Percentiles rank a stretch among this genome's conserved stretches.
These are phyloP conservation scores for Dinocampus coccinellae DNA, from an alignment of 2,888 invertebrate species.

Conservation along the genomic window DNA sequence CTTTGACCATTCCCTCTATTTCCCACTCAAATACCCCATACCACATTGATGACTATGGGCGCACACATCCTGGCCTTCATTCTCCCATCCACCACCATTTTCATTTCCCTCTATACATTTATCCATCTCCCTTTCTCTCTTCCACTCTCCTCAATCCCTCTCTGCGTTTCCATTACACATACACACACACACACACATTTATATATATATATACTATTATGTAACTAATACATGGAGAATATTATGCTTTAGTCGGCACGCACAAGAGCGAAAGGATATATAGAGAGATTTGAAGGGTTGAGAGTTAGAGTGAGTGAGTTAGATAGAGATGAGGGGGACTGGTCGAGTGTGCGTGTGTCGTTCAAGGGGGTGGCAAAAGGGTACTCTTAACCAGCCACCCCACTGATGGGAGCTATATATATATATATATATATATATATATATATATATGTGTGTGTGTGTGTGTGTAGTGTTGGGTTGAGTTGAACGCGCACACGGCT, in stretches of 20 bases:
- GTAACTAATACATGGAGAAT: slow-evolving; percentile 52
- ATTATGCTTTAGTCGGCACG: slow-evolving; percentile 53
- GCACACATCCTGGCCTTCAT: slow-evolving; percentile 46
- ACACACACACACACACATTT: not conserved
- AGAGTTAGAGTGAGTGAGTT: slow-evolving; percentile 47
- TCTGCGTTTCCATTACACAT: too few species aligned
- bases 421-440: too few species aligned
- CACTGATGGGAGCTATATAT: slow-evolving; percentile 8
- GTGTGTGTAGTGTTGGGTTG: slow-evolving; percentile 43
- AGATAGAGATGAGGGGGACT: slow-evolving; percentile 36
- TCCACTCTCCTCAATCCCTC: too few species aligned
- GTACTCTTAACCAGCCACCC: slow-evolving; percentile 25
- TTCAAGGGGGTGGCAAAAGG: slow-evolving; percentile 27
- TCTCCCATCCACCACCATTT: slow-evolving; percentile 40
- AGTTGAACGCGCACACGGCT: slow-evolving; percentile 49
- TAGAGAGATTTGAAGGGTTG: slow-evolving; percentile 42
- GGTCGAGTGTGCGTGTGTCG: slow-evolving; percentile 44
- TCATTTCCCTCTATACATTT: slow-evolving; percentile 33
- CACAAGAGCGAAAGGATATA: slow-evolving; percentile 34
- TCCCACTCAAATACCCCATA: slow-evolving; percentile 58
- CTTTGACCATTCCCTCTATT: slow-evolving; percentile 47
- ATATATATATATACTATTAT: slow-evolving; percentile 19
- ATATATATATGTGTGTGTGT: slow-evolving; percentile 1
- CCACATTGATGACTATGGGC: slow-evolving; percentile 41
- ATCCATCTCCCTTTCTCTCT: slow-evolving; percentile 31